Base-by-base conservation (phyloP, 2,888 invertebrate species). In the Furcula furcula region DNA sequence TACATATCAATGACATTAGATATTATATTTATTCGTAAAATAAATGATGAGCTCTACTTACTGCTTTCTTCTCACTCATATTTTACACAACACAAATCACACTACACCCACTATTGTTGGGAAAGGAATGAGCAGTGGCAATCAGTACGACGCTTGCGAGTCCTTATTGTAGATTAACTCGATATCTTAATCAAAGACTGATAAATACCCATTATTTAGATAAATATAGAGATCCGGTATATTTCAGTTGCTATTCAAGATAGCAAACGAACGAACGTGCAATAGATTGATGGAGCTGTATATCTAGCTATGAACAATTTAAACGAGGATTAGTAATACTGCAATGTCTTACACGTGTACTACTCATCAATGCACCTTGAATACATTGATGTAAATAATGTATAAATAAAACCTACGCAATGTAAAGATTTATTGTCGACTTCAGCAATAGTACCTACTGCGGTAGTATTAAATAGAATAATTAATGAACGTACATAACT, bases 151-250 rank as follows among this genome's bases (percentile, higher is more conserved):
- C 42, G 54, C 47, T 43, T 52, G 48, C 51, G 46, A 55, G 60
- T 57, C 57, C 47, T 65, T 59, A 71, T 66, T 65, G 59, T 68
- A 73, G 78, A 60, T 55, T n/a, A 74, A 71, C 63, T 61, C 56
- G 39, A 60, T 71, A 66, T 65, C 65, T 43, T 76, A 80, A 79
- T 80, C 78, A 57, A 62, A 42, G 44, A 50, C 54, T 62, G 70
- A 66, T 68, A 69, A 60, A 38, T 31, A 49, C 26, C 38, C 44
- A 56, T 55, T 55, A 55, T 50, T 33, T 34, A 37, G 43, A 23
- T 23, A 12, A 23, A 50, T 53, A 55, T 43, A 45, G 14, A 15
- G 38, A 49, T 42, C 42, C 42, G 49, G 41, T 41, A 37, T 33
- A 13, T 15, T 28, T 36, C 27, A 30, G 39, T 40, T 38, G 48